Base-by-base conservation (phyloP, 2,113 vertebrate species). In the Sinocyclocheilus maitianheensis region DNA sequence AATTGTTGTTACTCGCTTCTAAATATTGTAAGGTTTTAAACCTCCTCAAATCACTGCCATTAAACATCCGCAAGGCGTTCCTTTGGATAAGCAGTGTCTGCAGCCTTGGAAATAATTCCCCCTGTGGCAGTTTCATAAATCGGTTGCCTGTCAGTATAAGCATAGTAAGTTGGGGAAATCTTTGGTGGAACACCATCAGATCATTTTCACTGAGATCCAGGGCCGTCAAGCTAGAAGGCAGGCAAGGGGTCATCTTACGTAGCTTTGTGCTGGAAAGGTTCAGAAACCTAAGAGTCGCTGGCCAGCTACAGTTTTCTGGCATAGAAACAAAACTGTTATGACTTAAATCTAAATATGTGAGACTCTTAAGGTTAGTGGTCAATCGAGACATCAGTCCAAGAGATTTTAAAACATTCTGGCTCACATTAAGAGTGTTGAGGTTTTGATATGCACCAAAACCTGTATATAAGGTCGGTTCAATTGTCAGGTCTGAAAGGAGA, bases 181-280 rank as follows among this genome's bases (percentile, higher is more conserved):
- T 1, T 84, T 95, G 40, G 0, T 22, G 34, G 92, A 97, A 96
- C 1, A 65, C 85, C 4, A 75, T 37, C 5, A 99, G 94, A 37
- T 94, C 90, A 55, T 99, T 98, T 20, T 91, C 86, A 13, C 96
- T 97, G n/a, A 97, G 86, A 53, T 98, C 97, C 92, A 99, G 88
- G 7, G 96, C 89, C 86, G 97, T 93, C 87, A 97, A 90, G 0
- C 75, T 94, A 22, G 0, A 0, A 0, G 97, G 96, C 40, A 99
- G 88, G 89, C 97, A 98, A 0, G 0, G 0, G 0, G 95, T 96
- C 72, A 96, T 5, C 1, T 7, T 53, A 22, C 53, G 34, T 40
- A 97, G 91, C 40, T 94, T 94, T 0, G 94, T 93, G 76, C 92
- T 72, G 10, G 97, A 98, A 75, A 98, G 91, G 86, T 98, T 98